Evolutionary conservation across 2,797 vertebrate genomes (phyloP), one percentile per base, ranked within the genome.

Genomic region (Poeciliopsis infans): DNA sequence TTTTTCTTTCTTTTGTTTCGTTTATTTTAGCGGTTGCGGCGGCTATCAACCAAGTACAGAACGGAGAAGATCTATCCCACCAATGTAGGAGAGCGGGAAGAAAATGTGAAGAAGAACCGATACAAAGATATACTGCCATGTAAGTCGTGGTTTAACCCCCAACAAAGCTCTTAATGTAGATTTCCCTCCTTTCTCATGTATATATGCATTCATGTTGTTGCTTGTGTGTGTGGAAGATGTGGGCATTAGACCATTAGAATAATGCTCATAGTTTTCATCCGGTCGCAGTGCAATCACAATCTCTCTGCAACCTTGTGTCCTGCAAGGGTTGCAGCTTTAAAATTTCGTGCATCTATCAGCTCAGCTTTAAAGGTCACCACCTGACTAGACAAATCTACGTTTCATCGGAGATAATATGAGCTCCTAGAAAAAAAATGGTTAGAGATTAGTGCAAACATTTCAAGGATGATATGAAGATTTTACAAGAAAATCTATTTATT

Each of bases 81-180:
- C 87, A 97, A 96, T 77, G 95, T 97, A 82, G 98, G 98, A 85
- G 98, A 99, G 94, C 96, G 94, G 93, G 98, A 99, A 93, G 98
- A 99, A 94, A 99, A 99, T 87, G 97, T 99, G 88, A 99, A 99
- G 95, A 99, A 99, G 96, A 99, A 99, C 94, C 94, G 98, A 97
- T 99, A 99, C 86, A 99, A 99, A 93, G 98, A 99, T 91, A 99
- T 99, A 91, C 94, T 99, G 87, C 98, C 98, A 78, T 99, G 98
- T 99, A 96, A 97, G 97, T 82, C 33, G 20, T 0, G 7, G 13
- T 11, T 13, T 33, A 76, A 0, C 15, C 33, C 10, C n/a, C 73
- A 11, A 10, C 41, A 5, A 59, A 31, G 51, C 51, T 36, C 20
- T 13, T 15, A 1, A 39, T 73, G 31, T 39, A 41, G 20, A 23